phyloP scores from a whole-genome alignment of 1,140 invertebrate genomes.

The Camponotus floridanus region DNA sequence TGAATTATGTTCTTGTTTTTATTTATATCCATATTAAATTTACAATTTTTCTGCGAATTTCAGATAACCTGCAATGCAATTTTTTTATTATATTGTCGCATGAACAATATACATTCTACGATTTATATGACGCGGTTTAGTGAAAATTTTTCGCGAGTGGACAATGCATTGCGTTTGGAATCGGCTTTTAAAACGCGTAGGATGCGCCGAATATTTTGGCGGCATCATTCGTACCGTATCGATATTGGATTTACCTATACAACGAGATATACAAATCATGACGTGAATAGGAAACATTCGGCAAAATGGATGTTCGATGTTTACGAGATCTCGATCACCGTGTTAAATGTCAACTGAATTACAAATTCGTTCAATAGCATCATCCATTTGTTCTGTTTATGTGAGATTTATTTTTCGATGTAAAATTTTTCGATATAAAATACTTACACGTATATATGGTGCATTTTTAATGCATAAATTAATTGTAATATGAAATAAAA shows the following conservation, averaged over 20 bases:
- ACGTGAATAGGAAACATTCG: slow-evolving; percentile 1
- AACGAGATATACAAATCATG: slow-evolving; percentile 27
- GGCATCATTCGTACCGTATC: slow-evolving; percentile 17
- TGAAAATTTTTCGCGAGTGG: background rate
- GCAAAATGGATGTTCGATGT: background rate
- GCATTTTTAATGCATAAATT: slow-evolving; percentile 27
- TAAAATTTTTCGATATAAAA: background rate
- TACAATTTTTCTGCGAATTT: background rate
- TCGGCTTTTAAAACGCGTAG: background rate
- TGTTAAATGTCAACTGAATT: background rate
- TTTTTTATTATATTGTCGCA: background rate
- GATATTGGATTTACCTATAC: slow-evolving; percentile 17
- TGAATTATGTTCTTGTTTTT: background rate
- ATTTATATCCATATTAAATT: background rate
- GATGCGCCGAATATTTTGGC: slow-evolving; percentile 5
- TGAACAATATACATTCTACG: background rate
- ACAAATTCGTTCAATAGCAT: background rate
- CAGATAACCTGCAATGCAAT: background rate
- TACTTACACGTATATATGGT: background rate
- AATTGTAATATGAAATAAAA: background rate
- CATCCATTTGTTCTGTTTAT: background rate
- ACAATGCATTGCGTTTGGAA: slow-evolving; percentile 16
- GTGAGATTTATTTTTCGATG: background rate
- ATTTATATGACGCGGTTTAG: background rate
- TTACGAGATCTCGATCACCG: background rate